Conservation (phyloP, 2,113 vertebrate species). For the Pygoscelis adeliae region DNA sequence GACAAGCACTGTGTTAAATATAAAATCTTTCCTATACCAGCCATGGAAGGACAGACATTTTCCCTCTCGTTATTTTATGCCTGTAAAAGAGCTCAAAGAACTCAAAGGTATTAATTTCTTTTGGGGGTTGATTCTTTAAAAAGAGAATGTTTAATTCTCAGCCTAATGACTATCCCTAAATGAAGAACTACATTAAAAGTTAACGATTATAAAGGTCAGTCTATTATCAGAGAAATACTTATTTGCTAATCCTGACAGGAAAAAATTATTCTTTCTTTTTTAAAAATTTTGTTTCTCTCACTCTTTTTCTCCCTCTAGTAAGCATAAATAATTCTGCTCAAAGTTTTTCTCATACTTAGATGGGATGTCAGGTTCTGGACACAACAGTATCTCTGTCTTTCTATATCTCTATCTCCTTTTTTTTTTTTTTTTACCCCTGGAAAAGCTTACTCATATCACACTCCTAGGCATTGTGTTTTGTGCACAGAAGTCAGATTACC, state of each 20-base stretch:
- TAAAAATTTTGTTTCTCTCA: not conserved
- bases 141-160: not conserved
- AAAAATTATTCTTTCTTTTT: not conserved
- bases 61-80: not conserved
- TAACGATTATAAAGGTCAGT: not conserved
- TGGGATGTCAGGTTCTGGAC: not conserved
- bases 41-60: not conserved
- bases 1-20: not conserved
- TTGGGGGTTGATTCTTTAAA: not conserved
- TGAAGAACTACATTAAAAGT: not conserved
- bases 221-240: not conserved
- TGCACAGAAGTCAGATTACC: not conserved
- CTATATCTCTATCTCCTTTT: not conserved
- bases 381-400: not conserved
- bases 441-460: not conserved
- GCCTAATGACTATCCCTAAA: not conserved
- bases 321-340: not conserved
- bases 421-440: not conserved
- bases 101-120: not conserved
- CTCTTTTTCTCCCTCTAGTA: not conserved
- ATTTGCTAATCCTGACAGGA: not conserved
- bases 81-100: not conserved
- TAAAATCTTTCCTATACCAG: not conserved
- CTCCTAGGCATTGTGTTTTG: not conserved
- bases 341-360: not conserved